These are phyloP conservation scores for Psococerastis gibbosa DNA, from an alignment of 2,888 invertebrate genomes.

Conservation along the genomic window DNA sequence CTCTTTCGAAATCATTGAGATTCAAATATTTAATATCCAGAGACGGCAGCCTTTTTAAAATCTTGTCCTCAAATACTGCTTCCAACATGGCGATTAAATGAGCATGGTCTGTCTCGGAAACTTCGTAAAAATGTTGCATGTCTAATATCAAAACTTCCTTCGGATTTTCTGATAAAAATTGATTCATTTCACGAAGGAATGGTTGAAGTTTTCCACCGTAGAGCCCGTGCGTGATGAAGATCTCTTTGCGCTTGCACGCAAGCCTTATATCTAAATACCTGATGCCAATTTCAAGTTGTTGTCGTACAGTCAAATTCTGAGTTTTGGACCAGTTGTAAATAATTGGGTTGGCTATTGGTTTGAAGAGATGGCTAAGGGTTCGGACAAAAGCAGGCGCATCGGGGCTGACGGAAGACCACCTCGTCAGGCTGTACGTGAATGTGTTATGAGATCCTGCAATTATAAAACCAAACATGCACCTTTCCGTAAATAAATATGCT, in stretches of 20 bases:
- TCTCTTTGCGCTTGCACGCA: slow-evolving; percentile 39
- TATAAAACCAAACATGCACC: slow-evolving; percentile 13
- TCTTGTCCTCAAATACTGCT: slow-evolving; percentile 34
- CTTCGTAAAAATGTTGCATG: slow-evolving; percentile 67
- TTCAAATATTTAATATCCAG: slow-evolving; percentile 36
- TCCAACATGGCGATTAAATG: slow-evolving; percentile 38
- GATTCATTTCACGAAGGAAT: slow-evolving; percentile 40
- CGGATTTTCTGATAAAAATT: slow-evolving; percentile 48
- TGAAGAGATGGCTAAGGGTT: slow-evolving; percentile 37
- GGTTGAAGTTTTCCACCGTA: slow-evolving; percentile 48
- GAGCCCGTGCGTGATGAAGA: slow-evolving; percentile 63
- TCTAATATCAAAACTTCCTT: slow-evolving; percentile 63
- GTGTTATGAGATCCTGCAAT: slow-evolving; percentile 67
- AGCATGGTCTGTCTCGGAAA: slow-evolving; percentile 42
- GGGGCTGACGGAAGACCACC: slow-evolving; percentile 45
- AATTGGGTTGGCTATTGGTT: slow-evolving; percentile 34
- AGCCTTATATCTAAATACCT: slow-evolving; percentile 65
- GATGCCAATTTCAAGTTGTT: slow-evolving; percentile 61
- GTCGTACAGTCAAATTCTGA: slow-evolving; percentile 39
- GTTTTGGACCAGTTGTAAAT: slow-evolving; percentile 66
- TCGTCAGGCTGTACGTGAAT: slow-evolving; percentile 54
- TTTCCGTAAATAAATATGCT: too few relatives aligned
- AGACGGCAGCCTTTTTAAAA: slow-evolving; percentile 36
- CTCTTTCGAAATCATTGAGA: slow-evolving; percentile 24
- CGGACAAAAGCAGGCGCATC: slow-evolving; percentile 47